These are phyloP conservation scores for Hemicordylus capensis DNA, from an alignment of 2,113 vertebrate genomes.

Conservation along the genomic window DNA sequence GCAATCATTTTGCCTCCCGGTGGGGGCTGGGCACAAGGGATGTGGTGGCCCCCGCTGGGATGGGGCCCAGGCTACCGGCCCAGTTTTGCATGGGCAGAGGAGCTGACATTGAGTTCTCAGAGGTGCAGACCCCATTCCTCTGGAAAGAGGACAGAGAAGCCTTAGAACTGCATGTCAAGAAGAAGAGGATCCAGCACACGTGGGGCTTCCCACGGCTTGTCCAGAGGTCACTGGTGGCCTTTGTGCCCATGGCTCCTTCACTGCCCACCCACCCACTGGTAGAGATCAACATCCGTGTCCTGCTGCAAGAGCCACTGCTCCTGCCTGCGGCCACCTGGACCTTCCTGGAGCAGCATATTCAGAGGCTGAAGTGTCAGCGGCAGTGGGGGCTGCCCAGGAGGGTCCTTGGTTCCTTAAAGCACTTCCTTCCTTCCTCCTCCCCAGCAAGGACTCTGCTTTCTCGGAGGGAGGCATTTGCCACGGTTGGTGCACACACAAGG, in stretches of 20 bases:
- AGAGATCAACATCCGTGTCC: no score
- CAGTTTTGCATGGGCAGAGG: no score
- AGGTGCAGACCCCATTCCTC: neutral
- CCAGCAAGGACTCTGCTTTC: neutral
- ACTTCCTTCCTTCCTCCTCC: neutral
- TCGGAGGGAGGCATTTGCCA: neutral
- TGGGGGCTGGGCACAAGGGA: slow-evolving; percentile 11
- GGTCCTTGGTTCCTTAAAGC: neutral
- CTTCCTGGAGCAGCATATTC: neutral
- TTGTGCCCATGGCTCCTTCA: neutral
- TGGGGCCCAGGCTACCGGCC: neutral
- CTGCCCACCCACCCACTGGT: neutral
- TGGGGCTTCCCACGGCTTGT: neutral
- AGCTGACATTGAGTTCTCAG: neutral
- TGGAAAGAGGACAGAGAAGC: neutral
- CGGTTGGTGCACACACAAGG: no score
- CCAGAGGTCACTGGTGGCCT: neutral
- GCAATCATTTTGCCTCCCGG: neutral
- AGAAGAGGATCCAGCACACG: slow-evolving; percentile 28
- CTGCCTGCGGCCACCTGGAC: neutral
- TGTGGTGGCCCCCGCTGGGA: neutral
- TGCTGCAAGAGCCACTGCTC: neutral
- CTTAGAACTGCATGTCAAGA: slow-evolving; percentile 32
- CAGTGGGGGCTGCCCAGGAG: neutral
- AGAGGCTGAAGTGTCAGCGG: neutral